Evolutionary conservation across 2,888 invertebrate species (phyloP), one percentile per base, ranked within the genome.

Genomic region (Drosophila anceps): DNA sequence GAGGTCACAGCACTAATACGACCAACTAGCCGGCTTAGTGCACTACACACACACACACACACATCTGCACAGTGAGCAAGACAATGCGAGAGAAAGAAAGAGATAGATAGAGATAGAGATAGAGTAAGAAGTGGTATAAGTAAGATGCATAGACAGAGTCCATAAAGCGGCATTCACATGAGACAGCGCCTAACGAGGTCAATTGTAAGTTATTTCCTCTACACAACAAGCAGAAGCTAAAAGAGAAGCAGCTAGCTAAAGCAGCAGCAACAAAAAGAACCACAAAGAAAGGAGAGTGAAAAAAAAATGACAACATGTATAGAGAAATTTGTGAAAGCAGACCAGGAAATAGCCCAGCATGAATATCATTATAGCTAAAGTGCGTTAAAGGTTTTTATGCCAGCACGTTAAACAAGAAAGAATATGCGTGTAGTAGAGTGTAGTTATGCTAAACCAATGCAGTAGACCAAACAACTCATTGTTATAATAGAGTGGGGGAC

Each of bases 121-220:
- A 39, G 18, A 62, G 73, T 54, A 61, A 57, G 43, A 66, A 15
- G 18, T 31, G 58, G 46, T 39, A 29, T 39, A 35, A 68, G 59
- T 29, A 53, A 58, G 58, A 59, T 31, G 57, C 51, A 63, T 44
- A 61, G 68, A 58, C 58, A 48, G 33, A 69, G 82, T 74, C 66
- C 78, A 84, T 75, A 73, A 76, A 75, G 63, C 70, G 67, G 67
- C 76, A 59, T 80, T 74, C 80, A 87, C 74, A 82, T 70, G 74
- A 75, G 82, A 74, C 76, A 77, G 62, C 68, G 74, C 63, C 88
- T 87, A 90, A 87, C 86, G 86, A 87, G 90, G 86, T 87, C 88
- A 87, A 87, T 87, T 90, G 86, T 87, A 85, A 87, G 90, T 90
- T 87, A 90, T 87, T 85, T 87, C 73, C 88, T 73, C 86, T 66